phyloP scores from a whole-genome alignment of 2,888 invertebrate genomes.

The Athripsodes cinereus region DNA sequence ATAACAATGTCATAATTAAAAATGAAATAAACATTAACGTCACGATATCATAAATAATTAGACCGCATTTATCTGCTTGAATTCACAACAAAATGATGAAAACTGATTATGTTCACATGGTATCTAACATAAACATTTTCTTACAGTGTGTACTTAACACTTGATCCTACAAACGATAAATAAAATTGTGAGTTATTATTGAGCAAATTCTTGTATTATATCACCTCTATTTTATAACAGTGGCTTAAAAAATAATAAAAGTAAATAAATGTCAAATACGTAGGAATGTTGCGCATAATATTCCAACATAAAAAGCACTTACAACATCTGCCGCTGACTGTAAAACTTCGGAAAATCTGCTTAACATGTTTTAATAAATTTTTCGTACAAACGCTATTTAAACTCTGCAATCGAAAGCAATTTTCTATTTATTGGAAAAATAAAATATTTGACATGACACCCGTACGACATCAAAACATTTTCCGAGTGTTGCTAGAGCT shows the following conservation, averaged over 20 bases:
- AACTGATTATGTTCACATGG: not conserved
- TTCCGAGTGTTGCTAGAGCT: slow-evolving; percentile 7
- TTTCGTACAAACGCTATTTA: not conserved
- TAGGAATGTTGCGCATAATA: not conserved
- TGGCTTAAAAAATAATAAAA: not conserved
- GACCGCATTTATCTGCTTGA: too few species aligned
- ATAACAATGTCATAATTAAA: too few species aligned
- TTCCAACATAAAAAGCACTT: slow-evolving; percentile 14
- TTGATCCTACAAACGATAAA: not conserved
- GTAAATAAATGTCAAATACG: slow-evolving; percentile 6
- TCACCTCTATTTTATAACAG: not conserved
- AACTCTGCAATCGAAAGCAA: not conserved
- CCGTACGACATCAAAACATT: slow-evolving; percentile 18
- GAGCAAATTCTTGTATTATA: not conserved
- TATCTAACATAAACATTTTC: too few species aligned
- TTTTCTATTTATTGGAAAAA: not conserved
- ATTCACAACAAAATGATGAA: not conserved
- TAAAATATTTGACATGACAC: slow-evolving; percentile 11
- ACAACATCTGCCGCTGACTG: slow-evolving; percentile 52
- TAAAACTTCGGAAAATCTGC: slow-evolving; percentile 50
- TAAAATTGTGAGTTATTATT: too few species aligned
- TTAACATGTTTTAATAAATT: slow-evolving; percentile 37
- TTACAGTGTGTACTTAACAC: too few species aligned
- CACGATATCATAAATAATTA: too few species aligned
- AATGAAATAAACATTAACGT: too few species aligned